Conservation (phyloP, 2,797 vertebrate genomes). For the Enteromius fasciolatus region DNA sequence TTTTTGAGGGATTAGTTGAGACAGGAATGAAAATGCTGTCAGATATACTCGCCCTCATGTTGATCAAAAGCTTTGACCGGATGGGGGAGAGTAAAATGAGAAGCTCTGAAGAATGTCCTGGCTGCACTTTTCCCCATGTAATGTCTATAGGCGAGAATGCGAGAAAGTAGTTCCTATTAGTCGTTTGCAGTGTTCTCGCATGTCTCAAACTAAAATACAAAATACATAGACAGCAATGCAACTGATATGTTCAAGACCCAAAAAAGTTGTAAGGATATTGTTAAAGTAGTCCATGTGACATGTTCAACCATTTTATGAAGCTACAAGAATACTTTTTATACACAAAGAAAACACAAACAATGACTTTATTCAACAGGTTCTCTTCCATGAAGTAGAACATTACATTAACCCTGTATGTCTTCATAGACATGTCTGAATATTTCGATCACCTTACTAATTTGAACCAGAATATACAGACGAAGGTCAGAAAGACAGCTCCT, state of each 20-base stretch:
- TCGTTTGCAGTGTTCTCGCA: not conserved
- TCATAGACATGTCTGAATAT: too few relatives aligned
- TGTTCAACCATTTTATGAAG: too few relatives aligned
- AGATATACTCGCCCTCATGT: not conserved
- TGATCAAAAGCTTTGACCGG: not conserved
- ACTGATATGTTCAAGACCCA: too few relatives aligned
- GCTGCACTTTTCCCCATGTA: not conserved
- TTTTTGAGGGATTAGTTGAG: conserved; percentile 30
- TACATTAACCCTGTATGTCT: too few relatives aligned
- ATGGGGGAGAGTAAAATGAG: not conserved
- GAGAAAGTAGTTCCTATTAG: not conserved
- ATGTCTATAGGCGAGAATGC: not conserved
- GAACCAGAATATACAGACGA: too few relatives aligned
- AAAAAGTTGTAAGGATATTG: too few relatives aligned
- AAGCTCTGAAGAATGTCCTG: not conserved
- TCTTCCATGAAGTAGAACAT: too few relatives aligned
- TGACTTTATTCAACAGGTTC: not conserved
- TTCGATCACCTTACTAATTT: too few relatives aligned
- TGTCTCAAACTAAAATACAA: not conserved
- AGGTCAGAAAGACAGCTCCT: too few relatives aligned
- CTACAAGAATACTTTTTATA: too few relatives aligned
- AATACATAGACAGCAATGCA: not conserved
- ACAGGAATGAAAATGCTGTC: conserved; percentile 28
- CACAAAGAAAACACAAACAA: not conserved
- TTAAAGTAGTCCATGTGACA: too few relatives aligned